Conservation (phyloP, 2,888 invertebrate genomes). For the Dinocampus coccinellae region DNA sequence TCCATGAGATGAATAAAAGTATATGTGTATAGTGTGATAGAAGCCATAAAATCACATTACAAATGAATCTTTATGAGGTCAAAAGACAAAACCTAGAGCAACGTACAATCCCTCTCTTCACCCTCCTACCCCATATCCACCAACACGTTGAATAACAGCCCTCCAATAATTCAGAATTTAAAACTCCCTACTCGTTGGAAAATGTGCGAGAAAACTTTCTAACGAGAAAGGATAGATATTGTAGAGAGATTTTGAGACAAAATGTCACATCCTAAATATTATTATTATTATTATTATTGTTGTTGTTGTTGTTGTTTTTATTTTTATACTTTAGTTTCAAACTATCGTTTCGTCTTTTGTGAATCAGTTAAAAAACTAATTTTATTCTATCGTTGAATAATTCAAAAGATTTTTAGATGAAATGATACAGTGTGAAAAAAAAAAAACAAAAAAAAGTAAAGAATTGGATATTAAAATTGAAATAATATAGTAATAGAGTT, state of each 20-base stretch:
- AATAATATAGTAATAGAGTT: too few relatives aligned
- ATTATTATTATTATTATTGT: neutral
- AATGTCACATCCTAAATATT: neutral
- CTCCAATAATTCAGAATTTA: constrained; percentile 29
- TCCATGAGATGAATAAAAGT: too few relatives aligned
- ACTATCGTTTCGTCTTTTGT: neutral
- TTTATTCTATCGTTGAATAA: neutral
- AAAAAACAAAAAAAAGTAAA: too few relatives aligned
- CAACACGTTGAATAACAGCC: constrained; percentile 6
- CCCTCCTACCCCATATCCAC: too few relatives aligned
- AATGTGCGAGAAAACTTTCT: constrained; percentile 26
- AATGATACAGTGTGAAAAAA: neutral
- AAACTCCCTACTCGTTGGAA: constrained; percentile 5
- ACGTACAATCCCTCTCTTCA: neutral
- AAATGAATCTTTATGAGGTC: constrained; percentile 3
- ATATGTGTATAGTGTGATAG: neutral
- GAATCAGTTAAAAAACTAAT: constrained; percentile 4
- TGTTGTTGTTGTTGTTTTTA: neutral
- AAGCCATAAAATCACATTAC: neutral
- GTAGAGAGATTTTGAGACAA: neutral
- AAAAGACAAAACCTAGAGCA: neutral
- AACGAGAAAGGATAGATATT: constrained; percentile 20
- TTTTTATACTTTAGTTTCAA: neutral
- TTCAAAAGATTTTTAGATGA: neutral
- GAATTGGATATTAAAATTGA: neutral